A percentile compares a stretch with the other conserved stretches of the same genome.
Evolutionary conservation across 2,113 vertebrate genomes (phyloP).

Genomic region (Myrmecobius fasciatus): DNA sequence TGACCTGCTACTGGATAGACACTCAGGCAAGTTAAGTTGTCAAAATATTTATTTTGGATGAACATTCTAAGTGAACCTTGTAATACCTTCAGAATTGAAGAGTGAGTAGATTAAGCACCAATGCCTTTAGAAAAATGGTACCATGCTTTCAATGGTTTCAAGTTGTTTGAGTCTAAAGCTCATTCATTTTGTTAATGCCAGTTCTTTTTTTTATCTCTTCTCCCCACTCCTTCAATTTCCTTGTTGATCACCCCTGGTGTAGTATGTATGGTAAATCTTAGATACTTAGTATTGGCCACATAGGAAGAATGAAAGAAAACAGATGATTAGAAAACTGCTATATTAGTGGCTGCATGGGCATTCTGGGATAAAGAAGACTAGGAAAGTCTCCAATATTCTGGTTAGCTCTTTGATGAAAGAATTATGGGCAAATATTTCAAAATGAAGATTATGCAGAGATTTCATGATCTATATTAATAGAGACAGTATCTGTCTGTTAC

Average conservation of each 20-base stretch:
- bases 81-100: not conserved
- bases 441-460: not conserved
- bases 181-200: not conserved
- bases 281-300: not conserved
- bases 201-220: not conserved
- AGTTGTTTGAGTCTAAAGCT: not conserved
- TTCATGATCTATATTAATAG: not conserved
- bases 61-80: not conserved
- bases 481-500: not conserved
- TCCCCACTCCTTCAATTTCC: not conserved
- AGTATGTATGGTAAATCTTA: not conserved
- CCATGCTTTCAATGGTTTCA: not conserved
- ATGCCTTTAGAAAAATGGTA: not conserved
- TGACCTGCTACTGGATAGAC: not conserved
- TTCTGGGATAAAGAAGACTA: not conserved
- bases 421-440: not conserved
- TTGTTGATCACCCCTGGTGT: not conserved
- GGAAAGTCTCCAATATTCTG: not conserved
- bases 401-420: not conserved
- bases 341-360: not conserved
- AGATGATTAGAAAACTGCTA: not conserved
- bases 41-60: not conserved
- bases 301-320: not conserved
- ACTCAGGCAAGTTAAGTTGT: not conserved
- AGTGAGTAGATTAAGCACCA: not conserved